Conservation (phyloP, 2,797 vertebrate genomes). For the Enteromius mattozi region DNA sequence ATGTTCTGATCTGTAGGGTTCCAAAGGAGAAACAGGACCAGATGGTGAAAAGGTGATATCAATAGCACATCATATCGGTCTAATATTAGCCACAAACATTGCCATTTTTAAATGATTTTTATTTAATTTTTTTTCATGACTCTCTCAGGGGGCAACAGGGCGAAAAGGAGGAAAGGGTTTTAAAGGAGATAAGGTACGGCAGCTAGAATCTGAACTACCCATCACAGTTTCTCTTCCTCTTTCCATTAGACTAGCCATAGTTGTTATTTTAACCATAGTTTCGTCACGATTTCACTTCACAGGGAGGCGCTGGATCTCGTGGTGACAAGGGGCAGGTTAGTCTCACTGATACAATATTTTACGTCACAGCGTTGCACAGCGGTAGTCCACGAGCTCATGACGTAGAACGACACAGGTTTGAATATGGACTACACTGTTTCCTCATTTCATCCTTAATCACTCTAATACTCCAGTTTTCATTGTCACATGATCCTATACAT, state of each 20-base stretch:
- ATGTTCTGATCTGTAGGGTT: slow-evolving; percentile 69
- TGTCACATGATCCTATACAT: background rate
- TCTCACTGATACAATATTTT: slow-evolving; percentile 9
- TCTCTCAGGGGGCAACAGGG: slow-evolving; percentile 72
- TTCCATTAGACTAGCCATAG: slow-evolving; percentile 38
- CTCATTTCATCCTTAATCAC: background rate
- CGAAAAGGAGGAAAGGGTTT: slow-evolving; percentile 70
- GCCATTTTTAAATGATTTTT: slow-evolving; percentile 14
- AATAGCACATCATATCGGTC: background rate
- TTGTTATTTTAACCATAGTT: slow-evolving; percentile 45
- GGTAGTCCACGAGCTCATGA: background rate
- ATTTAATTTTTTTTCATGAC: background rate
- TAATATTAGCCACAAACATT: background rate
- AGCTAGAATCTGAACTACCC: slow-evolving; percentile 1
- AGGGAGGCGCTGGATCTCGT: slow-evolving; percentile 71
- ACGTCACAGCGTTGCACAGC: background rate
- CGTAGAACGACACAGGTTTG: background rate
- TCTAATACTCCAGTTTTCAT: background rate
- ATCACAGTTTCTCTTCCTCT: slow-evolving; percentile 42
- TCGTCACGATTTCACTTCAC: slow-evolving; percentile 55
- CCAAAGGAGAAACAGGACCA: slow-evolving; percentile 79
- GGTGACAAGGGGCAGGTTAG: slow-evolving; percentile 84
- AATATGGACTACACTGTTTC: background rate
- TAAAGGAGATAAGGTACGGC: slow-evolving; percentile 75
- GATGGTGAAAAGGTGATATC: slow-evolving; percentile 77